Conservation (phyloP, 1,140 invertebrate genomes). For the Conus betulinus region DNA sequence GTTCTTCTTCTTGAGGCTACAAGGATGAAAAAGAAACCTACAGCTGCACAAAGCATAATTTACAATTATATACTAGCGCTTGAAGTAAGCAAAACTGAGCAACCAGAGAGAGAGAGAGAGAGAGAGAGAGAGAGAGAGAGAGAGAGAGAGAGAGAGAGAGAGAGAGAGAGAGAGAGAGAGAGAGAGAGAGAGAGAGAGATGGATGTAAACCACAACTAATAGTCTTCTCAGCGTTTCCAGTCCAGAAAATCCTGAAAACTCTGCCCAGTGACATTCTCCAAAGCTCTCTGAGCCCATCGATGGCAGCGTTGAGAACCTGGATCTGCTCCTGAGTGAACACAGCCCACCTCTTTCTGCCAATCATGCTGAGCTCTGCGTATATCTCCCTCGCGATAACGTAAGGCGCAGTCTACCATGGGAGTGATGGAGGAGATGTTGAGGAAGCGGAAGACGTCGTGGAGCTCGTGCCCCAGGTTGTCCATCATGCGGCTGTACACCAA, state of each 20-base stretch:
- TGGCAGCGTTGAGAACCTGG: background rate
- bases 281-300: background rate
- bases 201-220: too few relatives aligned
- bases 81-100: too few relatives aligned
- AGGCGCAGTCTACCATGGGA: background rate
- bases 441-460: conserved; percentile 15
- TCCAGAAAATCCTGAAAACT: background rate
- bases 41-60: too few relatives aligned
- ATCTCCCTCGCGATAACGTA: background rate
- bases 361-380: background rate
- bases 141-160: too few relatives aligned
- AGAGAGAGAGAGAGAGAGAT: too few relatives aligned
- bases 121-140: too few relatives aligned
- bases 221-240: background rate
- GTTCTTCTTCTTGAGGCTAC: too few relatives aligned
- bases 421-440: background rate
- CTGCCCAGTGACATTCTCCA: background rate
- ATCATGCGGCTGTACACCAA: background rate
- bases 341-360: background rate
- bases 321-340: background rate
- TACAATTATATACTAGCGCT: too few relatives aligned
- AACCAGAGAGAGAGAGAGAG: too few relatives aligned
- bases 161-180: too few relatives aligned
- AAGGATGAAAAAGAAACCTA: too few relatives aligned
- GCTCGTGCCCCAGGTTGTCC: background rate